Evolutionary conservation across 2,113 vertebrate genomes (phyloP).

Genomic region (Gymnarchus niloticus): DNA sequence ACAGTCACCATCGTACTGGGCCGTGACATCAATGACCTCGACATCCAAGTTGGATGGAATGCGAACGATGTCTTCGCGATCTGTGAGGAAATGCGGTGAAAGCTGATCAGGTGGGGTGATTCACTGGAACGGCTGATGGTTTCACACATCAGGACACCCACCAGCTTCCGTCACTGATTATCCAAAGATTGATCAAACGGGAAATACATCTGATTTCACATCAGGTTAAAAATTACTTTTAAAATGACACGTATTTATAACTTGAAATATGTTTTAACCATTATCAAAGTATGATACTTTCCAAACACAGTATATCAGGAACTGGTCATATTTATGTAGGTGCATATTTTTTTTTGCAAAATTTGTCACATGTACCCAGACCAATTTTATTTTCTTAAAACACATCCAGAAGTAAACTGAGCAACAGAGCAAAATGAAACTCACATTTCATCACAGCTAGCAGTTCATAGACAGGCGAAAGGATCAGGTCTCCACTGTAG

Average conservation of each 20-base stretch:
- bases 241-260: not conserved
- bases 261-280: not conserved
- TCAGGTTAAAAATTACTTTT: not conserved
- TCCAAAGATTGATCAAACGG: not conserved
- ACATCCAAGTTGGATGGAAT: constrained; percentile 75
- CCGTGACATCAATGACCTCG: constrained; percentile 77
- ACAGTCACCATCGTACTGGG: constrained; percentile 55
- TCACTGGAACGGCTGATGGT: not conserved
- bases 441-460: constrained; percentile 76
- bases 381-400: not conserved
- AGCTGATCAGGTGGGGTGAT: not conserved
- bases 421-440: constrained; percentile 38
- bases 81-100: constrained; percentile 50
- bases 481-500: constrained; percentile 58
- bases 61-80: constrained; percentile 62
- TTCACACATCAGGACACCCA: not conserved
- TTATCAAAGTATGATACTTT: not conserved
- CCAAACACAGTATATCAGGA: not conserved
- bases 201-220: not conserved
- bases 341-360: not conserved
- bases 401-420: not conserved
- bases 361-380: not conserved
- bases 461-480: constrained; percentile 73
- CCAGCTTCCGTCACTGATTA: not conserved
- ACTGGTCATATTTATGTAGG: not conserved